These are phyloP conservation scores for Philantomba maxwellii DNA, from an alignment of 2,113 vertebrate species.

Conservation along the genomic window DNA sequence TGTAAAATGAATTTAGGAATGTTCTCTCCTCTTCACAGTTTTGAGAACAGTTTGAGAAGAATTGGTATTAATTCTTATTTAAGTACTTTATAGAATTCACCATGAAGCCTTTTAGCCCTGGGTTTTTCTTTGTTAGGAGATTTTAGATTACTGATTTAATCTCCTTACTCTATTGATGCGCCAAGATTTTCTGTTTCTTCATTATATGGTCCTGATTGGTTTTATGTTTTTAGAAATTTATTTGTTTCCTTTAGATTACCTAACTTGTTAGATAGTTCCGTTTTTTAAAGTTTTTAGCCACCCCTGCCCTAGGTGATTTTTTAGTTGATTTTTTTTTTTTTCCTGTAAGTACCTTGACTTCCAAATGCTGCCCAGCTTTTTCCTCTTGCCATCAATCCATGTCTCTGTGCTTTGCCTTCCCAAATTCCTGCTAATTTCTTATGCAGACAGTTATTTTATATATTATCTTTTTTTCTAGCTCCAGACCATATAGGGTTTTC, in stretches of 20 bases:
- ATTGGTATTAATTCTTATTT: not conserved
- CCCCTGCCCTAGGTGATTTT: not conserved
- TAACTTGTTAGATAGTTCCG: not conserved
- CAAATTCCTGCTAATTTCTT: not conserved
- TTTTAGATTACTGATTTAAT: not conserved
- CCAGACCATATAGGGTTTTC: not conserved
- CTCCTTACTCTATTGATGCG: not conserved
- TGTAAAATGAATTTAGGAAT: not conserved
- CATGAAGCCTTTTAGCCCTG: too few species aligned
- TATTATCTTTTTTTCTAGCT: not conserved
- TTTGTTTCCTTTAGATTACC: not conserved
- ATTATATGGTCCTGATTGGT: not conserved
- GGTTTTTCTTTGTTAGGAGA: not conserved
- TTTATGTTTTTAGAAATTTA: not conserved
- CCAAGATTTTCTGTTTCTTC: not conserved
- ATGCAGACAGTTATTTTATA: not conserved
- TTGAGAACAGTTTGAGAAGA: not conserved
- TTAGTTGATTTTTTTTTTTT: not conserved
- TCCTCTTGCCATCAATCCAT: not conserved
- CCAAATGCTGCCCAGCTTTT: not conserved
- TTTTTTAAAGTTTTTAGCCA: not conserved
- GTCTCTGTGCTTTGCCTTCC: not conserved
- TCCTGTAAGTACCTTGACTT: not conserved
- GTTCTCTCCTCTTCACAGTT: not conserved
- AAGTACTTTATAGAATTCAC: not conserved